Percentiles rank a stretch among this genome's conserved stretches.
These are phyloP conservation scores for Lottia gigantea DNA, from an alignment of 2,888 invertebrate species.

Conservation along the genomic window DNA sequence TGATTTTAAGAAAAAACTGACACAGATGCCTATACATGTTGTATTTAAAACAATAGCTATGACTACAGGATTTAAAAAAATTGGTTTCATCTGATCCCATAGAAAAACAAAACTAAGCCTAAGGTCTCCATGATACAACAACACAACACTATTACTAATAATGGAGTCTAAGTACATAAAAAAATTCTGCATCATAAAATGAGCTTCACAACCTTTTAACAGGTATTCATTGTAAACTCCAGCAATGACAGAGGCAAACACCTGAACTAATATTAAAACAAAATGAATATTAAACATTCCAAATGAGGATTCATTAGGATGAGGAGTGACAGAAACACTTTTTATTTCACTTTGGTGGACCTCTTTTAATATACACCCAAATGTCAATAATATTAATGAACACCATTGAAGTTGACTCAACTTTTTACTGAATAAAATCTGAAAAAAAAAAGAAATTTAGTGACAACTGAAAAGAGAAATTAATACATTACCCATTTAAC, in stretches of 20 bases:
- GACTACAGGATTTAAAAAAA: constrained; percentile 73
- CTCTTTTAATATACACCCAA: constrained; percentile 92
- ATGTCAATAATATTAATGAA: constrained; percentile 84
- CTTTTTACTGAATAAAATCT: constrained; percentile 87
- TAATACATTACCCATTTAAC: too few species aligned
- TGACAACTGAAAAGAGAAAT: not conserved
- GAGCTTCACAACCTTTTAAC: constrained; percentile 86
- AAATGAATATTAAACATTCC: constrained; percentile 26
- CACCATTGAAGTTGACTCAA: constrained; percentile 87
- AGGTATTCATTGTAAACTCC: constrained; percentile 96
- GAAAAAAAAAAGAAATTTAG: constrained; percentile 38
- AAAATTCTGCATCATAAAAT: constrained; percentile 92
- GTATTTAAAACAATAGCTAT: constrained; percentile 87
- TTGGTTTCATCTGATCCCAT: constrained; percentile 61
- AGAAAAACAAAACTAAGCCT: constrained; percentile 74
- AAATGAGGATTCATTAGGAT: not conserved
- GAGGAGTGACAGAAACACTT: not conserved
- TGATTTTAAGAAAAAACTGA: constrained; percentile 91
- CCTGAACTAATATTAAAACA: constrained; percentile 73
- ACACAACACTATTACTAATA: constrained; percentile 84
- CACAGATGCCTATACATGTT: constrained; percentile 90
- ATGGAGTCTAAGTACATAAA: constrained; percentile 96
- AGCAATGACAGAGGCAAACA: constrained; percentile 90
- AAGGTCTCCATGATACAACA: constrained; percentile 77
- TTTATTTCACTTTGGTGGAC: constrained; percentile 65